Conservation (phyloP, 2,797 vertebrate genomes). For the Paguma larvata region DNA sequence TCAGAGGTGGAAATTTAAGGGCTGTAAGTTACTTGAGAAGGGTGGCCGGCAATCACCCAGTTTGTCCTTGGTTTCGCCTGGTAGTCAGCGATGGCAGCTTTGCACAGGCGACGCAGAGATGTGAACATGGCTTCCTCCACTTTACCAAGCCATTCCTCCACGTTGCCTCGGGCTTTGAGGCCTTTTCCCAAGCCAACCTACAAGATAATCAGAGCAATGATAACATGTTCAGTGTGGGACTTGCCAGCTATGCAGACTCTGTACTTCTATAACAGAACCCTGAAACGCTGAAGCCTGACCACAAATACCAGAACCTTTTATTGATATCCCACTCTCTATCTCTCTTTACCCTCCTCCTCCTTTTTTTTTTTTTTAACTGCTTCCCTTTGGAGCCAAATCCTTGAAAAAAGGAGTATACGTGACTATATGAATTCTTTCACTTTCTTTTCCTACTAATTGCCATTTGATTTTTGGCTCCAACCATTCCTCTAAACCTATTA, state of each 20-base stretch:
- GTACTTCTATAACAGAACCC: background rate
- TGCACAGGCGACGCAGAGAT: constrained; percentile 92
- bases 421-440: background rate
- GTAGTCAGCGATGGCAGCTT: constrained; percentile 92
- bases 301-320: background rate
- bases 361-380: background rate
- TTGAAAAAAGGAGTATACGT: background rate
- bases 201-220: background rate
- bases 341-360: background rate
- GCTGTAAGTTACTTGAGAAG: constrained; percentile 90
- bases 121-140: constrained; percentile 94
- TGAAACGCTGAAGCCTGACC: background rate
- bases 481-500: background rate
- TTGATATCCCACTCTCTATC: background rate
- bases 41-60: constrained; percentile 93
- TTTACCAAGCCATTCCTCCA: constrained; percentile 94
- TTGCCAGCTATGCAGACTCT: background rate
- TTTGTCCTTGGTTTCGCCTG: constrained; percentile 88
- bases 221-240: background rate
- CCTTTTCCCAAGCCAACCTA: constrained; percentile 93
- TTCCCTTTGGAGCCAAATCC: background rate
- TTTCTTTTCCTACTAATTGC: background rate
- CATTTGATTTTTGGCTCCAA: background rate
- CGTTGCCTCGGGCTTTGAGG: constrained; percentile 94
- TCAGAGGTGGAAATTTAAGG: background rate